Evolutionary conservation across 2,797 vertebrate genomes (phyloP).

Genomic region (Anas capensis): DNA sequence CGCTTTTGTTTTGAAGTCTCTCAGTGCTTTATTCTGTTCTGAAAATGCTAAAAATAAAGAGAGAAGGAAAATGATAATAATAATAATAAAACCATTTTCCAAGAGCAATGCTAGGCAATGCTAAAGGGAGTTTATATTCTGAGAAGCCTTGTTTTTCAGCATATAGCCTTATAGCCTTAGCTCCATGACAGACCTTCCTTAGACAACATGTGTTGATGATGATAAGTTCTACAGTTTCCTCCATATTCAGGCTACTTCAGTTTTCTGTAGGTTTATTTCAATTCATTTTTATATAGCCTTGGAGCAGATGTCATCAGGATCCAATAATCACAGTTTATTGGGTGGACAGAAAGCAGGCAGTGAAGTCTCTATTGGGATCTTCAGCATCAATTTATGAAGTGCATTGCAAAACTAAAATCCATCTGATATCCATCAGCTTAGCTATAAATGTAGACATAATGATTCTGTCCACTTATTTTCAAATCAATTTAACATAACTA

Average conservation of each 20-base stretch:
- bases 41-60: background rate
- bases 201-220: background rate
- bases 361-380: slow-evolving; percentile 46
- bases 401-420: slow-evolving; percentile 54
- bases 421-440: slow-evolving; percentile 64
- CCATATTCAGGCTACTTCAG: background rate
- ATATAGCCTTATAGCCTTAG: background rate
- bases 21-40: background rate
- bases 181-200: background rate
- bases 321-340: slow-evolving; percentile 66
- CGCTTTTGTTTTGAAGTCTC: background rate
- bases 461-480: slow-evolving; percentile 67
- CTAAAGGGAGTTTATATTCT: background rate
- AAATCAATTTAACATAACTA: slow-evolving; percentile 66
- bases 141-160: background rate
- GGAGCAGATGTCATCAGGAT: slow-evolving; percentile 51
- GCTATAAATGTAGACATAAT: slow-evolving; percentile 51
- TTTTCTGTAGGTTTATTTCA: slow-evolving; percentile 6
- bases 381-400: slow-evolving; percentile 53
- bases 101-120: background rate
- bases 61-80: too few species aligned
- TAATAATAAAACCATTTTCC: background rate
- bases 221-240: background rate
- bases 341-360: slow-evolving; percentile 41
- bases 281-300: slow-evolving; percentile 50